A percentile compares a stretch with the other conserved stretches of the same genome.
These are phyloP conservation scores for Sebastes taczanowskii DNA, from an alignment of 2,797 vertebrate genomes.

Conservation along the genomic window DNA sequence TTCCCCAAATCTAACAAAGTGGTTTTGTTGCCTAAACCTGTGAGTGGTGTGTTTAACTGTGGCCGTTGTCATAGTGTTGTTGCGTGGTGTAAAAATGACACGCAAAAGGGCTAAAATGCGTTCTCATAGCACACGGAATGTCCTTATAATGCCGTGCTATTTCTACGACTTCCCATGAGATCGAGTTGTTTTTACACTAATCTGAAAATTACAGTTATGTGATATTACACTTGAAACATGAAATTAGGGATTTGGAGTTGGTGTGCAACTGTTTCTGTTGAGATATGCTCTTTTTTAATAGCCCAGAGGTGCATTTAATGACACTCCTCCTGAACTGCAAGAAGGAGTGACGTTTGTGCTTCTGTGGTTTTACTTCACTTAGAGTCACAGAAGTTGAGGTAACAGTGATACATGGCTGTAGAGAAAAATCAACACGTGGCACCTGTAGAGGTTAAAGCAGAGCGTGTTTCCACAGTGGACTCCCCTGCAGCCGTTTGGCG, in stretches of 20 bases:
- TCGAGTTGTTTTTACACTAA: too few species aligned
- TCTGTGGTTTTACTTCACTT: neutral
- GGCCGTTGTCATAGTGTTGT: accelerated
- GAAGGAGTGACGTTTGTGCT: neutral
- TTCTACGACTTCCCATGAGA: too few species aligned
- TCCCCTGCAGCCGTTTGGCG: neutral
- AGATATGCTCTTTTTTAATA: neutral
- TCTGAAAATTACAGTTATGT: too few species aligned
- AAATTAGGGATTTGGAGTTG: neutral
- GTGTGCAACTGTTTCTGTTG: neutral
- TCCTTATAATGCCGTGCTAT: too few species aligned
- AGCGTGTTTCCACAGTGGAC: neutral
- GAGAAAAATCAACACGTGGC: neutral
- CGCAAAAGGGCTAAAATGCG: neutral
- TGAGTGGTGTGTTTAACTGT: too few species aligned
- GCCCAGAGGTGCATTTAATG: neutral
- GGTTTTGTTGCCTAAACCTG: too few species aligned
- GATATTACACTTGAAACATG: neutral
- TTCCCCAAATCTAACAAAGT: too few species aligned
- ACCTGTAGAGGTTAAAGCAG: neutral
- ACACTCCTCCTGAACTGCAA: neutral
- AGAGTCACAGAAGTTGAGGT: neutral
- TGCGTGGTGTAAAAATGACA: accelerated
- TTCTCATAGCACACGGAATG: neutral
- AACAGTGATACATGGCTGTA: neutral